phyloP scores from a whole-genome alignment of 2,888 invertebrate species.

The Piscicola geometra region DNA sequence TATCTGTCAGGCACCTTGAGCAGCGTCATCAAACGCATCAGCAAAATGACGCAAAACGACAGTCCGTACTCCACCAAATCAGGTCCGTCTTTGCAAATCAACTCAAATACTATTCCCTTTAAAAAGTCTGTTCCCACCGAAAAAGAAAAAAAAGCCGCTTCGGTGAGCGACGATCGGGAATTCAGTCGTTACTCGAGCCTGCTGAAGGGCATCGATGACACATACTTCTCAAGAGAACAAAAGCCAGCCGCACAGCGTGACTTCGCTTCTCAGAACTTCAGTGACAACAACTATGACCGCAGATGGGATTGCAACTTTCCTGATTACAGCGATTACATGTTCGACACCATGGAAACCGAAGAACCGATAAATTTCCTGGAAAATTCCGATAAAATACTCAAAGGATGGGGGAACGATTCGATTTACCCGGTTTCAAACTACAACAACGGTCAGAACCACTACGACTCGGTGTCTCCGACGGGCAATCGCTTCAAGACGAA shows the following conservation, averaged over 20 bases:
- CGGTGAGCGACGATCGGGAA: neutral
- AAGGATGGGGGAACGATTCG: too few species aligned
- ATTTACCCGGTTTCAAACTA: too few species aligned
- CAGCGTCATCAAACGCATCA: neutral
- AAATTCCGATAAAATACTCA: too few species aligned
- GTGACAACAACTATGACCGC: too few species aligned
- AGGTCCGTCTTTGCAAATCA: neutral
- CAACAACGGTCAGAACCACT: too few species aligned
- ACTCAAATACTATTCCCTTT: neutral
- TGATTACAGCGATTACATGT: too few species aligned
- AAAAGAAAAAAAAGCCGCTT: neutral
- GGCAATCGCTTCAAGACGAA: neutral
- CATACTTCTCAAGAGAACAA: neutral
- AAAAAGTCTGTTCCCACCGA: neutral
- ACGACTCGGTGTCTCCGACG: too few species aligned
- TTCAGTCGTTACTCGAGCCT: neutral
- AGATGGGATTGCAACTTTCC: too few species aligned
- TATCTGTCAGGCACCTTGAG: conserved; percentile 5
- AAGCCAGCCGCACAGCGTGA: neutral
- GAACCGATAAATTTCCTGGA: too few species aligned
- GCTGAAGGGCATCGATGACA: neutral
- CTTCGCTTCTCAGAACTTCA: too few species aligned
- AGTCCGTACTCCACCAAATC: neutral
- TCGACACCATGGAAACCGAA: too few species aligned
- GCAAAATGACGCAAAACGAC: conserved; percentile 1